Base-by-base conservation (phyloP, 2,797 vertebrate genomes). In the Sebastes steindachneri region DNA sequence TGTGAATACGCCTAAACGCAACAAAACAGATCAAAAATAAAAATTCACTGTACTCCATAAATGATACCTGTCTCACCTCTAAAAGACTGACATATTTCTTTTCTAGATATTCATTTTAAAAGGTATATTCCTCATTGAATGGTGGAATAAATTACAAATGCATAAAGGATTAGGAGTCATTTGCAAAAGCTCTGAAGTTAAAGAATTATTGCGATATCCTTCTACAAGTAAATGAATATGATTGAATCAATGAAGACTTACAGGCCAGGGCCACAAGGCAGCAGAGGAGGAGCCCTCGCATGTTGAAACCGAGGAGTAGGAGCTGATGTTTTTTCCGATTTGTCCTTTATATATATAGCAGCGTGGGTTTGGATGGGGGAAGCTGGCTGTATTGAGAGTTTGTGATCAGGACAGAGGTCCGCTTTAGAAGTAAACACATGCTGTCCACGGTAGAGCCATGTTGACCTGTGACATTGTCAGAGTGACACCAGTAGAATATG, bases 181-280 rank as follows among this genome's bases (percentile, higher is more conserved):
- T 25, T 48, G 8, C 2, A 12, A 31, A 80, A 65, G 7, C 7
- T 71, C 12, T 45, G 21, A 58, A 25, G 14, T 14, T 28, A 35
- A 31, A 31, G 1, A 21, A 63, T 25, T 1, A 28, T 26, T 25
- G 21, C 68, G 45, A 64, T 14, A 53, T 53, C 3, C 3, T 19
- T n/a, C 4, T 26, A 19, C 6, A 35, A 71, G n/a, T 29, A 25
- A 57, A 68, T 62, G 7, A 29, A 48, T 41, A 63, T 28, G 12
- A 74, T 59, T 11, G 0, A 69, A n/a, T 21, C 1, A 21, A 11
- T 53, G 4, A 63, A 55, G 75, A 94, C 95, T 92, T 91, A 96
- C 96, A 65, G 81, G 93, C 88, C 82, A 96, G 75, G 9, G 93
- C 92, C 85, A 95, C 92, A 62, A 95, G 86, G 85, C 95, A 92